These are phyloP conservation scores for Eidolon dupreanum DNA, from an alignment of 2,797 vertebrate species.

Conservation along the genomic window DNA sequence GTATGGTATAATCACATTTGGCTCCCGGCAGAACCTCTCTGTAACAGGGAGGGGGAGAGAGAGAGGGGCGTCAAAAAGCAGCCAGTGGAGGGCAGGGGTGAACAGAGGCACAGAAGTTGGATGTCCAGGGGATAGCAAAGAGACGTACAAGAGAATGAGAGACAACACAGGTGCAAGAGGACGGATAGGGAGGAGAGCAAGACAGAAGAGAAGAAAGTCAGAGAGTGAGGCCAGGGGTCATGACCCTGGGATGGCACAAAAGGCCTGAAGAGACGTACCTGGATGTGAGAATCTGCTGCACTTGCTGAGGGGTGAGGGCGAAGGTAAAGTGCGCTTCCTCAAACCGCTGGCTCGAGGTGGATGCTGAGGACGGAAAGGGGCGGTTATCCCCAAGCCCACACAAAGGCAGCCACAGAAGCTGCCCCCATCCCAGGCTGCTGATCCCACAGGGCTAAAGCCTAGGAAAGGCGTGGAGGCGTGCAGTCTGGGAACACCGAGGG, in stretches of 20 bases:
- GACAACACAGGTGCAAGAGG: not conserved
- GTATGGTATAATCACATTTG: slow-evolving; percentile 86
- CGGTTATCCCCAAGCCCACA: not conserved
- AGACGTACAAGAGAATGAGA: not conserved
- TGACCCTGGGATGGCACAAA: not conserved
- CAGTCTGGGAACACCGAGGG: not conserved
- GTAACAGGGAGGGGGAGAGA: not conserved
- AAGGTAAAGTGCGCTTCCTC: slow-evolving; percentile 87
- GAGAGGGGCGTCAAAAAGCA: not conserved
- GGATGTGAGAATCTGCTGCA: slow-evolving; percentile 87
- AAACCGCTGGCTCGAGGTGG: slow-evolving; percentile 83
- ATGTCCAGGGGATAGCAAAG: not conserved
- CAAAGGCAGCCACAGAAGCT: not conserved
- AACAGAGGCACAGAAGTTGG: not conserved
- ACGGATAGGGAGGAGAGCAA: not conserved
- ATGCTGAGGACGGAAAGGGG: slow-evolving; percentile 76
- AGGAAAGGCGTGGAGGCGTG: not conserved
- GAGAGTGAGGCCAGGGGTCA: not conserved
- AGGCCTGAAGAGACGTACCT: slow-evolving; percentile 71
- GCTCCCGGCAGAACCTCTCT: slow-evolving; percentile 86
- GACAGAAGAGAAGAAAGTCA: not conserved
- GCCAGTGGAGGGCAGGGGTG: not conserved
- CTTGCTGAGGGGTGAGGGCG: slow-evolving; percentile 86
- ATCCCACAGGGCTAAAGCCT: not conserved
- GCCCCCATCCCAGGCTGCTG: not conserved